Base-by-base conservation (phyloP, 2,888 invertebrate genomes). In the Anarsia innoxiella region DNA sequence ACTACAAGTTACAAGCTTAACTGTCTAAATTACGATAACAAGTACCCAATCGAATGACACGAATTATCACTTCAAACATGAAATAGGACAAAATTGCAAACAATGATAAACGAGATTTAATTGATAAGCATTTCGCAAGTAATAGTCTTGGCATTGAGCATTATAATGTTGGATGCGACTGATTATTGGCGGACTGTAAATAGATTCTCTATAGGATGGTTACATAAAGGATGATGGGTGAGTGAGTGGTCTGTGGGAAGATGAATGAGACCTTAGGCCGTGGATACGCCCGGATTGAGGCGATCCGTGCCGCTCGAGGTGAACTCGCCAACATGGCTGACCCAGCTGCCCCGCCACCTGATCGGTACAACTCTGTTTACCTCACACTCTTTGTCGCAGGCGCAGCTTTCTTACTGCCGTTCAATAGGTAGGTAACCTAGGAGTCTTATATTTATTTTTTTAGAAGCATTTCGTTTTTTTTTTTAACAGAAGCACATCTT, bases 371-470 rank as follows among this genome's bases (percentile, higher is more conserved):
- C 70, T 87, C 89, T 35, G 90, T 94, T 41, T 94, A 93, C 63
- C 60, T 91, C 43, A 89, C 92, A 0, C 86, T 96, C 44, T 87
- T 95, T 36, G 85, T 95, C 39, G 95, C 95, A 15, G 96, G 96
- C 10, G 91, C 93, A 48, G 96, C 96, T 28, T 96, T 96, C 66
- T 87, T 96, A 33, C 86, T 96, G 44, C 96, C 96, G 6, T 96
- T 95, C 77, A 96, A 96, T 88, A 95, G 94, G 94, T 94, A 59
- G 50, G 31, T 31, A 5, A n/a, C n/a, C n/a, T n/a, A n/a, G n/a
- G n/a, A n/a, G n/a, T n/a, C n/a, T n/a, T n/a, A n/a, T n/a, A n/a
- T n/a, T n/a, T n/a, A n/a, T n/a, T n/a, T n/a, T n/a, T n/a, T n/a
- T n/a, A n/a, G n/a, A n/a, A n/a, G n/a, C 19, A 19, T 19, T n/a